Evolutionary conservation across 2,888 invertebrate species (phyloP).

Genomic region (Zhuqinia jingwanae): DNA sequence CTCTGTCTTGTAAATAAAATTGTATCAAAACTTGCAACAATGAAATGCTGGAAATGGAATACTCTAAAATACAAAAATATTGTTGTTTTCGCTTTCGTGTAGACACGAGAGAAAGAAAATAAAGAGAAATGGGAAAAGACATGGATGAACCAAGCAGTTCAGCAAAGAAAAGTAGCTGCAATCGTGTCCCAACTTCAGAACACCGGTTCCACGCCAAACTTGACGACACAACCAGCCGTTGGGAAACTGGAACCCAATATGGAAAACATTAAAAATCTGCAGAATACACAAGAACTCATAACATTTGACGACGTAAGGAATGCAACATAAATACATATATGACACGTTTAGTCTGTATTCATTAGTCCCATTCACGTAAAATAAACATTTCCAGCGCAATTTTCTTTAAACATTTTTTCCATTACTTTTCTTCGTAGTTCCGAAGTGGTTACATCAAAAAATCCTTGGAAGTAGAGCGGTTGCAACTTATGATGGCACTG

Average conservation of each 20-base stretch:
- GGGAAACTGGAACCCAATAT: conserved; percentile 67
- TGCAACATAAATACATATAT: too few relatives aligned
- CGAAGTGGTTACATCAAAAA: conserved; percentile 89
- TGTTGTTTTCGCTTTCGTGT: neutral
- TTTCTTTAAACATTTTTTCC: conserved; percentile 63
- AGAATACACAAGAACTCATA: conserved; percentile 75
- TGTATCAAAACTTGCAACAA: too few relatives aligned
- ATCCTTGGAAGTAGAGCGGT: conserved; percentile 89
- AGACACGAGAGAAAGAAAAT: conserved; percentile 76
- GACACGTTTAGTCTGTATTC: too few relatives aligned
- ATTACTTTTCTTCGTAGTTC: conserved; percentile 83
- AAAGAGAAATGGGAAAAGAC: conserved; percentile 79
- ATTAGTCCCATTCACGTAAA: too few relatives aligned
- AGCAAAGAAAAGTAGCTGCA: conserved; percentile 78
- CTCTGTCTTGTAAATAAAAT: too few relatives aligned
- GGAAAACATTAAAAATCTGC: conserved; percentile 76
- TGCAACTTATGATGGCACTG: conserved; percentile 89
- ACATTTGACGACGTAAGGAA: conserved; percentile 78
- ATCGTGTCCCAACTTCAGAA: conserved; percentile 78
- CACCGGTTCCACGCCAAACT: conserved; percentile 75
- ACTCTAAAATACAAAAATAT: neutral
- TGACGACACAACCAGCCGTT: conserved; percentile 61
- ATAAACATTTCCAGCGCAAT: too few relatives aligned
- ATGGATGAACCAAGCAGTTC: conserved; percentile 77
- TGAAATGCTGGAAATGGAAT: too few relatives aligned